Evolutionary conservation across 2,113 vertebrate species (phyloP), one percentile per base, ranked within the genome.

Genomic region (Cyanoramphus novaezelandiae): DNA sequence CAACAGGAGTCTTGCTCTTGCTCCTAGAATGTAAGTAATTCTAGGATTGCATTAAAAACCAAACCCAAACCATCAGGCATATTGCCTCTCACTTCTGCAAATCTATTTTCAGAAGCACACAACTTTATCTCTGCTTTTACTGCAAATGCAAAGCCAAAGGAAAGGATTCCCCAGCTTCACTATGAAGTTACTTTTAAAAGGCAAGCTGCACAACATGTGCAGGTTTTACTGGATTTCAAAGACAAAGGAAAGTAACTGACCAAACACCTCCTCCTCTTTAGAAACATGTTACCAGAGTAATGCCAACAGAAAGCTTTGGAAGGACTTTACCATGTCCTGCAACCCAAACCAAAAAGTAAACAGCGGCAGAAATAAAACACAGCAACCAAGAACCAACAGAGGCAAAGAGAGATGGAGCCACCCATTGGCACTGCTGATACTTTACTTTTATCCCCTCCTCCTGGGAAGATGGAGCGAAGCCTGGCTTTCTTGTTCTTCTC

Each of bases 401-500:
- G 82, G n/a, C 29, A 83, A 78, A 62, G 49, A 82, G 88, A 57
- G 62, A 82, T 18, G 37, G 17, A 88, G 86, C 74, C 35, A 29
- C 29, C 87, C 96, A 27, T 92, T 55, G 2, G 6, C 85, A 89
- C 21, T 80, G 90, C 95, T 95, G 97, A 98, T 98, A 98, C 98
- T 98, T 99, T 98, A 99, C 99, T 99, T 98, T 99, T 99, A 98
- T 99, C 99, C 96, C 98, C 98, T 98, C 99, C 99, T 96, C 99
- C 99, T 23, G 99, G 99, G 96, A 99, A 99, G 98, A 99, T 99
- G 97, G 99, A 99, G 95, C 99, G 99, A 72, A 99, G 99, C 95
- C 99, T 99, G 95, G 99, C 99, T 95, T 99, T 99, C 98, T 99
- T 99, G 98, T 99, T 99, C 97, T 99, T 99, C 98, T 99, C 99